phyloP scores from a whole-genome alignment of 2,113 vertebrate genomes.

The Thalassoma bifasciatum region DNA sequence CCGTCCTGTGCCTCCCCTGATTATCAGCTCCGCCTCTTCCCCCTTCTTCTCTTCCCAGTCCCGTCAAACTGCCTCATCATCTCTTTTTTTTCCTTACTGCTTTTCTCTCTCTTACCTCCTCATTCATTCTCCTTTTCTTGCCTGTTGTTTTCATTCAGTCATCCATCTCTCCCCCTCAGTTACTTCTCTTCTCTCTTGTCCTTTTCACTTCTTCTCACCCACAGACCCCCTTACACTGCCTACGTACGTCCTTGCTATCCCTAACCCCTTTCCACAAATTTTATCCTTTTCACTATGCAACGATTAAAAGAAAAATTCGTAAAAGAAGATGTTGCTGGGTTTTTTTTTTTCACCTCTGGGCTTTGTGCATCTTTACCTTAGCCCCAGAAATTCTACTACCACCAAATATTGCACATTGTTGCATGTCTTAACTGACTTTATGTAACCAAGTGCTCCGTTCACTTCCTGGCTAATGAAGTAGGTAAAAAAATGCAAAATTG shows the following conservation, averaged over 20 bases:
- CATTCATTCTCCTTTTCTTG: background rate
- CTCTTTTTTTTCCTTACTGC: slow-evolving; percentile 2
- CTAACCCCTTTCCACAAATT: background rate
- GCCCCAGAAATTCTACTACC: slow-evolving; percentile 53
- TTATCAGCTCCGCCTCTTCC: slow-evolving; percentile 57
- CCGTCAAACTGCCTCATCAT: slow-evolving; percentile 39
- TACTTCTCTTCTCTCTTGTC: background rate
- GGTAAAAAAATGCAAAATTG: slow-evolving; percentile 64
- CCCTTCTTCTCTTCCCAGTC: slow-evolving; percentile 5
- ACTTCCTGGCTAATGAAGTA: slow-evolving; percentile 35
- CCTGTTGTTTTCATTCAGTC: no score
- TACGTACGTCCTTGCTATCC: no score
- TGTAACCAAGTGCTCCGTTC: slow-evolving; percentile 62
- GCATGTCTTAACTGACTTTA: slow-evolving; percentile 49
- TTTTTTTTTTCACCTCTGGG: slow-evolving; percentile 25
- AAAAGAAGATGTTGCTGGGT: no score
- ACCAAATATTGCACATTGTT: slow-evolving; percentile 62
- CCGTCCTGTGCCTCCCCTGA: slow-evolving; percentile 65
- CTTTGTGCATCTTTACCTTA: slow-evolving; percentile 68
- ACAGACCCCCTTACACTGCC: background rate
- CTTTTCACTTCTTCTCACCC: background rate
- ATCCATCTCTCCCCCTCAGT: background rate
- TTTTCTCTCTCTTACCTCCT: background rate
- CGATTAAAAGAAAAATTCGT: no score
- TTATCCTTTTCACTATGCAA: no score